Percentiles rank a stretch among this genome's conserved stretches.
These are phyloP conservation scores for Ischnus inquisitorius DNA, from an alignment of 2,888 invertebrate species.

Conservation along the genomic window DNA sequence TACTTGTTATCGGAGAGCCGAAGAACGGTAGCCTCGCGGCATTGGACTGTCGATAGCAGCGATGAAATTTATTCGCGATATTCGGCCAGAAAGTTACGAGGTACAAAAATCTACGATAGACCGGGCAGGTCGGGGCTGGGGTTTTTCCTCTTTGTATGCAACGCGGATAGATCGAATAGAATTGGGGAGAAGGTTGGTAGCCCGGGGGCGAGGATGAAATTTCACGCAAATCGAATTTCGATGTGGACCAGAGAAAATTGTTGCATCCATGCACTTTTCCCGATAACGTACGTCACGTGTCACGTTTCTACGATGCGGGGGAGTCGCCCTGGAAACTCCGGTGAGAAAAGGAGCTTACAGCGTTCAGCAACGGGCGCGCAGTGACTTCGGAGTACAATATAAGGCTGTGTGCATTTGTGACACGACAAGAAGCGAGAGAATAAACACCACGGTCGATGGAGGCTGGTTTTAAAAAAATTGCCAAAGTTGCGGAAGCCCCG, in stretches of 20 bases:
- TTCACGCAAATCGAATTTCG: conserved; percentile 19
- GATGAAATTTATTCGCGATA: conserved; percentile 17
- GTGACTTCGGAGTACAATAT: not conserved
- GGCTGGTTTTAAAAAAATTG: conserved; percentile 38
- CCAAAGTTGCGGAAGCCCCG: not conserved
- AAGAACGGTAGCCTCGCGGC: not conserved
- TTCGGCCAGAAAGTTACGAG: not conserved
- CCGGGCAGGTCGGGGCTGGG: not conserved
- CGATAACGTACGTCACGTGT: conserved; percentile 4
- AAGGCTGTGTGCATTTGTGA: not conserved
- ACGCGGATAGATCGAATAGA: no score
- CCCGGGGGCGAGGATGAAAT: not conserved
- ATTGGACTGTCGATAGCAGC: not conserved
- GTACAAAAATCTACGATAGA: not conserved
- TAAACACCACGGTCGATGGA: conserved; percentile 17
- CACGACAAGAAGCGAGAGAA: conserved; percentile 22
- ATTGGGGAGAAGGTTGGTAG: not conserved
- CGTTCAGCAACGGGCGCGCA: not conserved
- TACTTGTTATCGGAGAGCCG: conserved; percentile 16
- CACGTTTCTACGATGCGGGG: not conserved
- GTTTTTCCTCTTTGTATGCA: not conserved
- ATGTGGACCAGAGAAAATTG: conserved; percentile 9
- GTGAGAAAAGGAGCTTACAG: conserved; percentile 8
- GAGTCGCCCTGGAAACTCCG: not conserved
- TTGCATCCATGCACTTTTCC: conserved; percentile 14